A percentile compares a stretch with the other conserved stretches of the same genome.
phyloP scores from a whole-genome alignment of 2,888 invertebrate genomes.

The Cynaeus angustus region DNA sequence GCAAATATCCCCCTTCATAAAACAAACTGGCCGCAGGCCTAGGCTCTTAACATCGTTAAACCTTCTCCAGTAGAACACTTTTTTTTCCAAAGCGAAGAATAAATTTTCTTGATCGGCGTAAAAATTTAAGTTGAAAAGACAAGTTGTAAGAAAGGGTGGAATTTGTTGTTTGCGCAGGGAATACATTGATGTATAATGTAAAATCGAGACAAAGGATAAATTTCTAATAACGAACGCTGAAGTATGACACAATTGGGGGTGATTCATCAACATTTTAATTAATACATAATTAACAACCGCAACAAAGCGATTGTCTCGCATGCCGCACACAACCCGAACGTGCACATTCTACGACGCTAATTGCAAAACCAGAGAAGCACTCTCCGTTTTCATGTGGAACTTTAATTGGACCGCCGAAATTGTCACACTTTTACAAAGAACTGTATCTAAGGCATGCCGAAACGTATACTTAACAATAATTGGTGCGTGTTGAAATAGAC shows the following conservation, averaged over 20 bases:
- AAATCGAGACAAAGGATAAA: slow-evolving; percentile 65
- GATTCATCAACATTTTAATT: slow-evolving; percentile 71
- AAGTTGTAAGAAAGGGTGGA: slow-evolving; percentile 7
- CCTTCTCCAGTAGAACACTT: slow-evolving; percentile 10
- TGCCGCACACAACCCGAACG: slow-evolving; percentile 45
- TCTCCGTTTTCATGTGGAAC: slow-evolving; percentile 48
- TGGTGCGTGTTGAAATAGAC: neutral
- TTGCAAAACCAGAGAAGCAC: slow-evolving; percentile 50
- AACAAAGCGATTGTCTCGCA: slow-evolving; percentile 68
- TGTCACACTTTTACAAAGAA: slow-evolving; percentile 47
- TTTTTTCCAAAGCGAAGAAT: slow-evolving; percentile 9
- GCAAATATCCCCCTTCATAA: slow-evolving; percentile 68
- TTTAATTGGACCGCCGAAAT: slow-evolving; percentile 52
- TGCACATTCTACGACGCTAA: slow-evolving; percentile 47
- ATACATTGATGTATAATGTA: slow-evolving; percentile 50
- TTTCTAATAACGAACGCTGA: slow-evolving; percentile 67
- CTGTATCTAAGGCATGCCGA: slow-evolving; percentile 15
- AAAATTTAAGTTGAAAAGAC: slow-evolving; percentile 13
- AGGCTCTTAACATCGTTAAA: slow-evolving; percentile 32
- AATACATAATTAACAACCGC: slow-evolving; percentile 70
- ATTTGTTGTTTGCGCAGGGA: slow-evolving; percentile 41
- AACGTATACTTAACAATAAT: slow-evolving; percentile 17
- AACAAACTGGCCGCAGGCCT: slow-evolving; percentile 61
- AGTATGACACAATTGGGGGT: slow-evolving; percentile 67
- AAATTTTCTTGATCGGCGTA: slow-evolving; percentile 12